These are phyloP conservation scores for Microctenopoma stevenorrisi DNA, from an alignment of 2,797 vertebrate species.

Conservation along the genomic window DNA sequence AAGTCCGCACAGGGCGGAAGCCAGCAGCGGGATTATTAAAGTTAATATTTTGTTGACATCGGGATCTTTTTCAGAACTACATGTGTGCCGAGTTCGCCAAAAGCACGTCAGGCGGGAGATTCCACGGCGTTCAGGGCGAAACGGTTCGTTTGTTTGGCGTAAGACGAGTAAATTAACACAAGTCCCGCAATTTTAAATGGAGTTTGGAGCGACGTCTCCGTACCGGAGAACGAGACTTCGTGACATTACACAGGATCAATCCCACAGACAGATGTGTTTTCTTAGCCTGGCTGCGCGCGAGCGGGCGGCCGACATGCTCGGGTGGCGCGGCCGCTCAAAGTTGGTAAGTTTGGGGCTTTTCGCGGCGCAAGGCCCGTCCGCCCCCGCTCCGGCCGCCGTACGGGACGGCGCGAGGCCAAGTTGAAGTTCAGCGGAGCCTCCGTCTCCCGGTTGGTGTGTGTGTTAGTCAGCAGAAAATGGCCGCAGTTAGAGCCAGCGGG, in stretches of 20 bases:
- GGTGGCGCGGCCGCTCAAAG: slow-evolving; percentile 20
- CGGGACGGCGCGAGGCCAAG: slow-evolving; percentile 59
- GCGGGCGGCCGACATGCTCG: neutral
- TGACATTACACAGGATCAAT: slow-evolving; percentile 1
- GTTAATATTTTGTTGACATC: slow-evolving; percentile 3
- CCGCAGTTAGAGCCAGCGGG: slow-evolving; percentile 68
- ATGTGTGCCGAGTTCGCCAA: slow-evolving; percentile 33
- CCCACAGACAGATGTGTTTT: neutral
- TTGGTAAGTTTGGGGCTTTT: slow-evolving; percentile 27
- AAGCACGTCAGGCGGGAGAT: rapidly evolving
- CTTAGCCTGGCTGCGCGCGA: slow-evolving; percentile 25
- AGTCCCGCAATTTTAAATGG: slow-evolving; percentile 13
- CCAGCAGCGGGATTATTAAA: slow-evolving; percentile 12
- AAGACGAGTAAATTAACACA: neutral
- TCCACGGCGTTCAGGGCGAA: rapidly evolving
- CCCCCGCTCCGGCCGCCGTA: slow-evolving; percentile 17
- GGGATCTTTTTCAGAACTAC: neutral
- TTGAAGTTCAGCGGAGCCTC: slow-evolving; percentile 64
- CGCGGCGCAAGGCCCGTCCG: slow-evolving; percentile 25
- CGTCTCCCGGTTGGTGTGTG: slow-evolving; percentile 37
- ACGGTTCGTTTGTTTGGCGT: neutral
- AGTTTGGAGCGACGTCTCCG: slow-evolving; percentile 30
- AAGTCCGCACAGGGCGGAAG: slow-evolving; percentile 47
- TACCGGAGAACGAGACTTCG: slow-evolving; percentile 3
- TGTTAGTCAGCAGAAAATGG: slow-evolving; percentile 82